A percentile compares a stretch with the other conserved stretches of the same genome.
phyloP scores from a whole-genome alignment of 2,113 vertebrate species.

The Galeopterus variegatus region DNA sequence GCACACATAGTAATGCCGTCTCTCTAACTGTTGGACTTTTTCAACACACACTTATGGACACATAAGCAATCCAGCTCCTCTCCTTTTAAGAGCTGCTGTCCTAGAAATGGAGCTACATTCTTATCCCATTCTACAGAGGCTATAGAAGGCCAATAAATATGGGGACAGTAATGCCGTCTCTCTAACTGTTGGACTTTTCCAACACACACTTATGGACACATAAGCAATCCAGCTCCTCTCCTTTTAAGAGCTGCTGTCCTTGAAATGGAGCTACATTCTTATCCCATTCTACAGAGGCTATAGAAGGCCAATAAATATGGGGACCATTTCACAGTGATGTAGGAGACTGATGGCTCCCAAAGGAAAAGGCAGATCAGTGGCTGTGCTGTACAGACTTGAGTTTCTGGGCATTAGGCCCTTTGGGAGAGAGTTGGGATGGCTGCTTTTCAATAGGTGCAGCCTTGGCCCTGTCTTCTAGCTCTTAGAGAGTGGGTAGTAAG shows the following conservation, averaged over 20 bases:
- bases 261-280: neutral
- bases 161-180: too few species aligned
- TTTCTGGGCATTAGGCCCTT: conserved; percentile 31
- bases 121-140: neutral
- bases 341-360: neutral
- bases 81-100: neutral
- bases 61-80: neutral
- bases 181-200: neutral
- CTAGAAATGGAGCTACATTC: neutral
- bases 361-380: neutral
- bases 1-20: neutral
- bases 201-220: neutral
- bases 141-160: neutral
- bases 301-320: neutral
- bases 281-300: neutral
- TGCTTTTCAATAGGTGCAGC: conserved; percentile 63
- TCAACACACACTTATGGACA: neutral
- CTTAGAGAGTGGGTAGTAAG: conserved; percentile 68
- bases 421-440: conserved; percentile 41
- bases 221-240: neutral
- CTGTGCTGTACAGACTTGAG: conserved; percentile 1
- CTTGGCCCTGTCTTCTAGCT: conserved; percentile 27
- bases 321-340: neutral
- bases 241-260: neutral
- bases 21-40: neutral